Evolutionary conservation across 2,797 vertebrate genomes (phyloP).

Genomic region (Acipenser ruthenus): DNA sequence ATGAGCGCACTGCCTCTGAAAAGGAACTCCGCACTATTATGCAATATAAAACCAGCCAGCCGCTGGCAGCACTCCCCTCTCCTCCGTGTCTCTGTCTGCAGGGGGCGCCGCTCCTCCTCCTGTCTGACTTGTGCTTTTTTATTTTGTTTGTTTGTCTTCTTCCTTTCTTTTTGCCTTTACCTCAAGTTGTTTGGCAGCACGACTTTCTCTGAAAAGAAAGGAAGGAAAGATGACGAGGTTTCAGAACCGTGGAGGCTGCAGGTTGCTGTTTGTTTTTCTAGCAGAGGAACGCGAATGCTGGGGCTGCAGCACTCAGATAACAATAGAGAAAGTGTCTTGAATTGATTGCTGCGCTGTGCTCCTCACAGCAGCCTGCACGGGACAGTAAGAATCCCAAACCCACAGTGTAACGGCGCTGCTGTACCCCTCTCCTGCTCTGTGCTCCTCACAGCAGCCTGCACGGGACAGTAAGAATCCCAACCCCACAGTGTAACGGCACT

Average conservation of each 20-base stretch:
- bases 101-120: conserved; percentile 44
- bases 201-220: conserved; percentile 63
- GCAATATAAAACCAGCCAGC: conserved; percentile 99
- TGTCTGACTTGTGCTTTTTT: conserved; percentile 25
- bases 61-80: conserved; percentile 47
- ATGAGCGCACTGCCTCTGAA: conserved; percentile 56
- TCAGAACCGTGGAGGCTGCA: no score
- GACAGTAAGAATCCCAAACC: no score
- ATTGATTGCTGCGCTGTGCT: no score
- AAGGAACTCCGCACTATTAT: conserved; percentile 91
- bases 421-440: no score
- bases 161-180: conserved; percentile 69
- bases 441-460: no score
- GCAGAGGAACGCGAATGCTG: neutral
- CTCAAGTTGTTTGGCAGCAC: conserved; percentile 75
- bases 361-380: no score
- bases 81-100: conserved; percentile 30
- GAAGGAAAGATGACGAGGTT: conserved; percentile 3
- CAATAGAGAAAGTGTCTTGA: neutral
- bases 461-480: no score
- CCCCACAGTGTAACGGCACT: no score
- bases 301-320: neutral
- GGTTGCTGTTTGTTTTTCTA: no score
- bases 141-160: conserved; percentile 26
- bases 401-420: no score